These are phyloP conservation scores for Aramus guarauna DNA, from an alignment of 2,113 vertebrate species.

Conservation along the genomic window DNA sequence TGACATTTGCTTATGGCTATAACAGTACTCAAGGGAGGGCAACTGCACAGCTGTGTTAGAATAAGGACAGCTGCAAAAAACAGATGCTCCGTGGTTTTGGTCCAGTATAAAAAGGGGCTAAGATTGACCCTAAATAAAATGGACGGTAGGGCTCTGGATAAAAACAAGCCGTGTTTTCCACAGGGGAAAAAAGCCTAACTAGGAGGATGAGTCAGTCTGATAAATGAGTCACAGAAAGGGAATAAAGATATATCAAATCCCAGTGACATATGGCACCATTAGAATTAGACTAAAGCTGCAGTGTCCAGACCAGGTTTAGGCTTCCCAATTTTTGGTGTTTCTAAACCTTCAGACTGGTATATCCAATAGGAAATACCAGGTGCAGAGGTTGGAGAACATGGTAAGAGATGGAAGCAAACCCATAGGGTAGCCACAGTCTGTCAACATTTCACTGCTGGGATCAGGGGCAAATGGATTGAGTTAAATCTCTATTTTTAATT, in stretches of 20 bases:
- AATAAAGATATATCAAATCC: background rate
- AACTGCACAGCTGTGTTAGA: background rate
- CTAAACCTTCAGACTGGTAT: background rate
- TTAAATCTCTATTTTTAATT: background rate
- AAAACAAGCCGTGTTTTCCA: background rate
- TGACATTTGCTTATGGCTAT: background rate
- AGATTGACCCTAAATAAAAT: background rate
- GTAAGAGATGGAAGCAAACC: background rate
- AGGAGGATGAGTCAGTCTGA: background rate
- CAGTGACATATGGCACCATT: background rate
- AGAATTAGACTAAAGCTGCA: background rate
- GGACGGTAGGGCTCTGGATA: background rate
- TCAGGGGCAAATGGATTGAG: background rate
- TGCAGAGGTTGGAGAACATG: accelerated
- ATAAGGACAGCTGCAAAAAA: background rate
- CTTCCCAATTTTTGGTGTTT: background rate
- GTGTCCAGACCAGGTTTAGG: background rate
- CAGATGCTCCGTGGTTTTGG: background rate
- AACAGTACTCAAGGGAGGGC: background rate
- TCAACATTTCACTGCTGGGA: background rate
- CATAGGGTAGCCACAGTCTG: background rate
- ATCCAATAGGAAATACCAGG: background rate
- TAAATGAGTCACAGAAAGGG: background rate
- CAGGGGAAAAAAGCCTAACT: background rate
- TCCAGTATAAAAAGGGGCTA: background rate